These are phyloP conservation scores for Pachyuromys duprasi DNA, from an alignment of 2,797 vertebrate genomes.

Conservation along the genomic window DNA sequence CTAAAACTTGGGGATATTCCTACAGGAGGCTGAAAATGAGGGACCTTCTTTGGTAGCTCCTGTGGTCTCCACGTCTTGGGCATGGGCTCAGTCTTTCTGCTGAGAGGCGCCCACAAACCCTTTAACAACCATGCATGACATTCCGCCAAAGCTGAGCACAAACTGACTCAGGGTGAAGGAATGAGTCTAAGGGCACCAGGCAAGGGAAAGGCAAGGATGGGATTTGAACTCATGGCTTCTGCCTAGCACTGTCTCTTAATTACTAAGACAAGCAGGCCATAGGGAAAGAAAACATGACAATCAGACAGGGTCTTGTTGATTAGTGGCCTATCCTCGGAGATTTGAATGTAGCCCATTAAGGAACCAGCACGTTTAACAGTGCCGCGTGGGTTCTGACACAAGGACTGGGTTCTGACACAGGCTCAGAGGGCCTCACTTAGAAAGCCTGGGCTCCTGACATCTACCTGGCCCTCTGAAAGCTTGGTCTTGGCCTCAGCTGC, in stretches of 20 bases:
- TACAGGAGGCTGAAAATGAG: background rate
- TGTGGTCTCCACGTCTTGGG: background rate
- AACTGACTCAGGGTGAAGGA: background rate
- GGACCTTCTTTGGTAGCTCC: background rate
- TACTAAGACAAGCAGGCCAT: background rate
- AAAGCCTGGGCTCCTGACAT: background rate
- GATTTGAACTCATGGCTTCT: background rate
- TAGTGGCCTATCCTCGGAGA: background rate
- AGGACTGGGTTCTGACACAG: background rate
- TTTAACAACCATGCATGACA: fast-evolving
- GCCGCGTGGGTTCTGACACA: background rate
- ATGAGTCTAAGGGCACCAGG: background rate
- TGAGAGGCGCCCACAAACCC: background rate
- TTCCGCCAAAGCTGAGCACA: fast-evolving
- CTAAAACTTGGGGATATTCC: background rate
- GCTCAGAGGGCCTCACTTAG: background rate
- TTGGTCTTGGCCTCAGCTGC: background rate
- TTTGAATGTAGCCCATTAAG: background rate
- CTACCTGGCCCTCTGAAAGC: background rate
- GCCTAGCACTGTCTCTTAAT: background rate
- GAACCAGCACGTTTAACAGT: background rate
- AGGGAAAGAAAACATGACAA: background rate
- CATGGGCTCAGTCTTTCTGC: background rate
- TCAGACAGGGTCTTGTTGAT: background rate
- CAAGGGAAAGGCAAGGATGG: background rate